Evolutionary conservation across 2,797 vertebrate species (phyloP).

Genomic region (Carcharodon carcharias): DNA sequence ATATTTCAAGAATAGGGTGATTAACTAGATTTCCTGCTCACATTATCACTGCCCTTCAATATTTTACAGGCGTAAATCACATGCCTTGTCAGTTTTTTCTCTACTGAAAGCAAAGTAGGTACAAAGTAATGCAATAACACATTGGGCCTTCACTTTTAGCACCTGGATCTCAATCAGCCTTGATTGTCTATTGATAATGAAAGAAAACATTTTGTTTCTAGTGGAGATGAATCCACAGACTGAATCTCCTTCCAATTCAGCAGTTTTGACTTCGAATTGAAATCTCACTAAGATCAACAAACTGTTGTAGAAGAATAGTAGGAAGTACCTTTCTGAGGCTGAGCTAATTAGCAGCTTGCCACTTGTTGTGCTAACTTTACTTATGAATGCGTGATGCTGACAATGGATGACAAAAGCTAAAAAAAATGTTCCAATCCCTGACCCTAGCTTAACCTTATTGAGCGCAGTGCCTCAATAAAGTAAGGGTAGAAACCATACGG

Average conservation of each 20-base stretch:
- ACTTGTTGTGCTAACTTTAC: background rate
- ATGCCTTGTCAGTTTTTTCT: background rate
- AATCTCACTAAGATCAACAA: background rate
- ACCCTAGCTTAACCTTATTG: background rate
- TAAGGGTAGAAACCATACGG: background rate
- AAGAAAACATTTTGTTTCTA: background rate
- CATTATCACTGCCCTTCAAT: background rate
- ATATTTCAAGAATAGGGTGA: background rate
- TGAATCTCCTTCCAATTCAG: background rate
- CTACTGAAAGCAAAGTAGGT: background rate
- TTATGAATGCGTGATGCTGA: background rate
- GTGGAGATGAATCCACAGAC: too few species aligned
- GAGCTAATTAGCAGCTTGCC: background rate
- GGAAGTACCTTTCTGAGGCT: background rate
- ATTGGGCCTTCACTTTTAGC: background rate
- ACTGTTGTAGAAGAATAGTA: background rate
- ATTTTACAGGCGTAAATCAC: background rate
- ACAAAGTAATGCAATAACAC: background rate
- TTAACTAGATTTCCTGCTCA: background rate
- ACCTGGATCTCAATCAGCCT: background rate
- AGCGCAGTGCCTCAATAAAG: background rate
- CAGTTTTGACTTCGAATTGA: background rate
- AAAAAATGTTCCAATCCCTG: background rate
- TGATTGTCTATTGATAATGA: background rate
- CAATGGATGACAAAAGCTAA: background rate